Evolutionary conservation across 2,888 invertebrate species (phyloP).

Genomic region (Microctonus hyperodae): DNA sequence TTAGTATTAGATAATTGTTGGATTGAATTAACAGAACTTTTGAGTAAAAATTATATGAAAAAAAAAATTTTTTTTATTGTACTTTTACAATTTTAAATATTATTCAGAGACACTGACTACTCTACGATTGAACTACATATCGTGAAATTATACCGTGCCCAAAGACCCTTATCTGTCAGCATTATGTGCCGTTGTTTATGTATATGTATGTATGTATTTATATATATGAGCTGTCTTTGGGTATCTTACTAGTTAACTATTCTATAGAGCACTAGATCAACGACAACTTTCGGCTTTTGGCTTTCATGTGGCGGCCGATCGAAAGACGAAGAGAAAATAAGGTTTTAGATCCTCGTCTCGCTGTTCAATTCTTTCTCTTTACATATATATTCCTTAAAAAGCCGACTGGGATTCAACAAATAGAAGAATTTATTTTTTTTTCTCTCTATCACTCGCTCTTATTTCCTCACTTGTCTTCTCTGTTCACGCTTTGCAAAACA

Average conservation of each 20-base stretch:
- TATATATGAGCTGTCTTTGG: background rate
- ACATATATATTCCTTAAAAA: conserved; percentile 37
- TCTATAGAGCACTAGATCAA: conserved; percentile 60
- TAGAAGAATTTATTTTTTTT: conserved; percentile 45
- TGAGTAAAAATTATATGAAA: too few relatives aligned
- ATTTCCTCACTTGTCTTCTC: conserved; percentile 35
- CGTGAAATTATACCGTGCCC: conserved; percentile 24
- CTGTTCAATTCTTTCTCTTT: conserved; percentile 19
- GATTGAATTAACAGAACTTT: too few relatives aligned
- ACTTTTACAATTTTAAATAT: conserved; percentile 5
- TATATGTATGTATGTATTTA: background rate
- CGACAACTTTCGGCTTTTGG: conserved; percentile 59
- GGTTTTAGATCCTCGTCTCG: conserved; percentile 22
- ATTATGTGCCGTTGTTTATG: conserved; percentile 39
- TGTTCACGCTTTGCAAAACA: conserved; percentile 4
- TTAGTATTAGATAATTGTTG: too few relatives aligned
- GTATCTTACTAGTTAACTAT: conserved; percentile 55
- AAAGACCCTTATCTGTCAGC: conserved; percentile 53
- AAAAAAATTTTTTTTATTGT: too few relatives aligned
- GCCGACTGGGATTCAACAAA: conserved; percentile 51
- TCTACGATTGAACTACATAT: background rate
- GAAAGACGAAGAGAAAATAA: conserved; percentile 6
- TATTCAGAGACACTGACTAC: background rate
- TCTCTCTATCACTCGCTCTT: conserved; percentile 25
- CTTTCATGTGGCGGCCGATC: conserved; percentile 55